phyloP scores from a whole-genome alignment of 2,888 invertebrate genomes.

The Hydropsyche betteni region DNA sequence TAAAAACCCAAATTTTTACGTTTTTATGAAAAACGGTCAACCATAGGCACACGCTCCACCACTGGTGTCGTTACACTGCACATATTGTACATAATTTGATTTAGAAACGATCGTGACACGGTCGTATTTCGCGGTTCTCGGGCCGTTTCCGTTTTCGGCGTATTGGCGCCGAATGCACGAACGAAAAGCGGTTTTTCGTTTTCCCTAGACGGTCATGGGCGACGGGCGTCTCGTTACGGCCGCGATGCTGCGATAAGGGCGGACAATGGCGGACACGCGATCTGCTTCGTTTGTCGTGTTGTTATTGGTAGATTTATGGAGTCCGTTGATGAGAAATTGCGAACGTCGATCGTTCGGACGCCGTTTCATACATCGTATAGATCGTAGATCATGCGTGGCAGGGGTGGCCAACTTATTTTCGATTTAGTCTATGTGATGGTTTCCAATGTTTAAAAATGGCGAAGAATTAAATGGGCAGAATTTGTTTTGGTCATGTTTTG shows the following conservation, averaged over 20 bases:
- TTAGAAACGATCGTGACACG: not conserved
- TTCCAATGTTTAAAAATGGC: no score
- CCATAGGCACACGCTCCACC: no score
- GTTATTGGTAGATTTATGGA: conserved; percentile 9
- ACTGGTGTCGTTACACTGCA: no score
- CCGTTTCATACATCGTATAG: not conserved
- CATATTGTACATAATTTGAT: no score
- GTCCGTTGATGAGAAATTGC: no score
- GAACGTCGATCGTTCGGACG: no score
- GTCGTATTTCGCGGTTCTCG: no score
- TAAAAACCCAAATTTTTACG: no score
- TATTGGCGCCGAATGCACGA: not conserved
- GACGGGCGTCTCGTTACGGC: not conserved
- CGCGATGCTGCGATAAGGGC: conserved; percentile 1
- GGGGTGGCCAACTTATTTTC: not conserved
- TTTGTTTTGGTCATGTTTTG: no score
- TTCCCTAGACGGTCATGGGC: not conserved
- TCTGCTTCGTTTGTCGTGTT: not conserved
- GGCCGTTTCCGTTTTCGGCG: not conserved
- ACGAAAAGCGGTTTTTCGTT: not conserved
- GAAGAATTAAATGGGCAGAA: no score
- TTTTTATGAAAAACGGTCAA: no score
- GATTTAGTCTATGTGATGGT: no score
- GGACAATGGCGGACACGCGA: not conserved
- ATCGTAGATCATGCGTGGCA: not conserved